Evolutionary conservation across 2,113 vertebrate species (phyloP), one percentile per base, ranked within the genome.

Genomic region (Delphinapterus leucas): DNA sequence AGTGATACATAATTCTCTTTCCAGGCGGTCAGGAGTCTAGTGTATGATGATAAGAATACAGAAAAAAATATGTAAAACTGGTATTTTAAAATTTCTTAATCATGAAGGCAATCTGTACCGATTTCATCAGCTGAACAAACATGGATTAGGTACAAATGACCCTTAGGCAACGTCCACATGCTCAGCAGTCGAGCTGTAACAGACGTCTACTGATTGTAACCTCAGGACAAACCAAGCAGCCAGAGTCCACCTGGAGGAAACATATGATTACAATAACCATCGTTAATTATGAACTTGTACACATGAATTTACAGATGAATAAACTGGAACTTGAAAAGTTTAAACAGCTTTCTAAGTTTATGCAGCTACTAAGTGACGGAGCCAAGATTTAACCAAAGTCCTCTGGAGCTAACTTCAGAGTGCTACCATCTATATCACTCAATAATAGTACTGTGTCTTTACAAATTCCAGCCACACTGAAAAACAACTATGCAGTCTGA

Each of bases 1-100:
- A 94, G 49, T 83, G 74, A 96, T 79, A 80, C n/a, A 63, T 49
- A 91, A 93, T 90, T 93, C 55, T 88, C 86, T 73, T 89, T 91
- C 67, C 67, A 95, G 67, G 94, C 95, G 85, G 85, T 70, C 71
- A 91, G 67, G 31, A 88, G 47, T 88, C 47, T 91, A 93, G 23
- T 68, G 55, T 83, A 86, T 36, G 60, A 33, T 76, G 53, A 71
- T 28, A 79, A 92, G n/a, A 79, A 77, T 80, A 85, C 25, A 55
- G 38, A 60, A 90, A 86, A 92, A 92, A 95, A 67, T 47, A 81
- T 53, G 33, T 61, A 83, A 90, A 97, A 36, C 8, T 88, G 47
- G 10, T 65, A 73, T 81, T 79, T 90, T 77, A 67, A 36, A 77
- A 25, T 53, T 73, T 89, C 33, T 84, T 90, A 88, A 67, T 23